phyloP scores from a whole-genome alignment of 2,113 vertebrate genomes.

The Mobula birostris region DNA sequence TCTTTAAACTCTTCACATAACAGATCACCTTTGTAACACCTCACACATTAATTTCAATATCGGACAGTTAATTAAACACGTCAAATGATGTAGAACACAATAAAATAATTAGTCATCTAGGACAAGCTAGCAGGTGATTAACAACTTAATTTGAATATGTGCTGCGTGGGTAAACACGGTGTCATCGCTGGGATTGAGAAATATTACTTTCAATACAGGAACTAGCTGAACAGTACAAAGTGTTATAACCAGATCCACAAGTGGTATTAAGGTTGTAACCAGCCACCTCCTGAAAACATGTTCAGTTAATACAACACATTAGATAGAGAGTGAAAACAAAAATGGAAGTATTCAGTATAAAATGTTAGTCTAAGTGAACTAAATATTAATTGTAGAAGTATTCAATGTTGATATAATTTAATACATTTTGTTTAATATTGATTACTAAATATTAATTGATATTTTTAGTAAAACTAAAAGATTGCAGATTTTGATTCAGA shows the following conservation, averaged over 20 bases:
- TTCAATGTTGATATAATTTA: neutral
- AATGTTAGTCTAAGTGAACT: neutral
- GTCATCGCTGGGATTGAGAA: neutral
- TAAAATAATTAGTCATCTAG: conserved; percentile 19
- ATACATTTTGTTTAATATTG: neutral
- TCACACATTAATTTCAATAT: conserved; percentile 11
- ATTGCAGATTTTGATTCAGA: neutral
- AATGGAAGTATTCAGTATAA: neutral
- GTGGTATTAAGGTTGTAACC: neutral
- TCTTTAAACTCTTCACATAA: neutral
- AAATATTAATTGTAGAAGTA: neutral
- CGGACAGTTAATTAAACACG: neutral
- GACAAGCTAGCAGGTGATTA: neutral
- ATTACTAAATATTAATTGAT: neutral
- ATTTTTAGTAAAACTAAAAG: neutral
- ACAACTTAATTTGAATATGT: neutral
- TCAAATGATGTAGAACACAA: neutral
- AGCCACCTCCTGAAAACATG: neutral
- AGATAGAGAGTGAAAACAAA: neutral
- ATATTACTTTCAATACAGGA: neutral
- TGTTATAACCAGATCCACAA: neutral
- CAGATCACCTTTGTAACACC: neutral
- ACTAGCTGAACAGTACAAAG: neutral
- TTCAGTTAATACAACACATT: neutral
- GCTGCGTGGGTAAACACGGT: neutral